Evolutionary conservation across 1,140 invertebrate genomes (phyloP).

Genomic region (Drosophila takahashii): DNA sequence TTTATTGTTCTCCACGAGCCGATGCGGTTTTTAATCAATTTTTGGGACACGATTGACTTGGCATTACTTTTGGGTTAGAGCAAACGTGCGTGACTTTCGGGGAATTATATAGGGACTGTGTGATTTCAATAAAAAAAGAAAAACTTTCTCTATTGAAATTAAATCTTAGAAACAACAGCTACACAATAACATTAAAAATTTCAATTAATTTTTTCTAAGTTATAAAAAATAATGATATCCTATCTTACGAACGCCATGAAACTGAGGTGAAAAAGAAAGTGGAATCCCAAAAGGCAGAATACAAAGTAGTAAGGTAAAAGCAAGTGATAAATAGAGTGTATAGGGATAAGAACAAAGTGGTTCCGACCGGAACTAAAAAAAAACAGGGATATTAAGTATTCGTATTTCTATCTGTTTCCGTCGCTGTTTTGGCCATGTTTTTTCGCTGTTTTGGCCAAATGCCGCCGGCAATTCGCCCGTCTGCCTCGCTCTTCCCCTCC

Average conservation of each 20-base stretch:
- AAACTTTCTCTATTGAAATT: not conserved
- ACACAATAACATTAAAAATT: no score
- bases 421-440: conserved; percentile 12
- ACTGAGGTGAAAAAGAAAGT: not conserved
- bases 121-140: not conserved
- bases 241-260: not conserved
- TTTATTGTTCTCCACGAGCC: conserved; percentile 28
- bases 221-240: no score
- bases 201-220: no score
- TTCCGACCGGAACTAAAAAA: conserved; percentile 1
- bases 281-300: not conserved
- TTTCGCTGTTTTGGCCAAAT: conserved; percentile 22
- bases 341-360: not conserved
- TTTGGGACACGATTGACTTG: conserved; percentile 52
- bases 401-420: not conserved
- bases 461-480: conserved; percentile 62
- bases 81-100: conserved; percentile 37
- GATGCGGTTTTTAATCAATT: conserved; percentile 77
- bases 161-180: no score
- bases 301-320: not conserved
- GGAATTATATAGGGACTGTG: not conserved
- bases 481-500: not conserved
- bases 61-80: conserved; percentile 18
- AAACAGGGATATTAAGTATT: not conserved
- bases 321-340: not conserved